phyloP scores from a whole-genome alignment of 2,113 vertebrate species.

The Desmodus rotundus region DNA sequence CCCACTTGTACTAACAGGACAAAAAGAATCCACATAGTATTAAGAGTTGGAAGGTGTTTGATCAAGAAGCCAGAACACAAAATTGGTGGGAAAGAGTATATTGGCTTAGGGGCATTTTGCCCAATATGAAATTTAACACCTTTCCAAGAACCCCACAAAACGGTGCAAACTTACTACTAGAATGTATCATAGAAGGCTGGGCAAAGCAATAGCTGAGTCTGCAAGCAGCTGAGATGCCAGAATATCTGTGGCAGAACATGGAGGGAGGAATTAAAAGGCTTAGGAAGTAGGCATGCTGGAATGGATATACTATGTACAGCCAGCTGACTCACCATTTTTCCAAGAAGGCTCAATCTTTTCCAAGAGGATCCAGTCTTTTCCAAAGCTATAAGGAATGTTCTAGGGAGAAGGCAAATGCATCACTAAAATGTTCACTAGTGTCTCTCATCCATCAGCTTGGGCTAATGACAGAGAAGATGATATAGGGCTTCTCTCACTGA shows the following conservation, averaged over 20 bases:
- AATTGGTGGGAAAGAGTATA: no score
- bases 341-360: no score
- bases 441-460: no score
- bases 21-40: accelerated
- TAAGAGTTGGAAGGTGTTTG: no score
- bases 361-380: neutral
- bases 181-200: no score
- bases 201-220: neutral
- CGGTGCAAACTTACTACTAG: no score
- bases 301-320: accelerated
- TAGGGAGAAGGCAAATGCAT: no score
- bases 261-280: no score
- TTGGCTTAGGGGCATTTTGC: neutral
- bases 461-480: neutral
- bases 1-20: neutral
- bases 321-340: accelerated
- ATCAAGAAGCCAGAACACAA: no score
- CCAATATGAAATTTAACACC: neutral
- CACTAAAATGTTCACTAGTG: neutral
- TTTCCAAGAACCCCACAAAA: neutral
- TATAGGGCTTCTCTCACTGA: neutral
- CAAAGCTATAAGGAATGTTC: neutral
- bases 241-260: neutral
- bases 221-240: neutral
- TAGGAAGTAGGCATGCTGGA: accelerated